Base-by-base conservation (phyloP, 2,888 invertebrate species). In the Drosophila nigritarsus region DNA sequence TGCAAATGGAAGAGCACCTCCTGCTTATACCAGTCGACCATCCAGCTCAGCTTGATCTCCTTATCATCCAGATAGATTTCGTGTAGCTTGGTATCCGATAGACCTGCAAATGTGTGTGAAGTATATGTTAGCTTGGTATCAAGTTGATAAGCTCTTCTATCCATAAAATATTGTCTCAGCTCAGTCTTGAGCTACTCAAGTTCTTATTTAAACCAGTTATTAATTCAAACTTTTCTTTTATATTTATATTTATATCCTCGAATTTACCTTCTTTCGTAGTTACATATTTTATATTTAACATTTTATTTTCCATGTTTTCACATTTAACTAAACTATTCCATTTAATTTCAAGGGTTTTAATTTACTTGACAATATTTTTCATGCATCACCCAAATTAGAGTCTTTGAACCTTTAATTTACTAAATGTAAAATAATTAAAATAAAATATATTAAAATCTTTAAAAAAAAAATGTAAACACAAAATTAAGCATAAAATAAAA, bases 1-100 rank as follows among this genome's bases (percentile, higher is more conserved):
- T 93, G 92, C 63, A 93, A 78, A 75, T 93, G 93, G 74, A 93
- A 93, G 11, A 93, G 90, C n/a, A 93, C 93, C 77, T 93, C 93
- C 78, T 93, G 92, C 63, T 93, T 93, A 50, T 93, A 92, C 93
- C 93, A 93, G 79, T 93, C 93, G 3, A 93, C 92, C 90, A 93
- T 91, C 93, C 93, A 93, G 79, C 93, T 93, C 32, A 93, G 86
- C 81, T 93, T 93, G 67, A 93, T 91, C 80, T 93, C 92, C 76
- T 92, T 91, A 65, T 92, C 90, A 67, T 93, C 92, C 75, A 93
- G 76, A 66, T 90, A 89, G 65, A 93, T 87, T 65, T 92, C 92
- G 78, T 93, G 93, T 0, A 93, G 84, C 80, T 93, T 93, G 8
- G 93, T 93, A 56, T 92, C 92, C 29, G 93, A 91, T 8, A 93